Conservation (phyloP, 2,797 vertebrate genomes). For the Microctenopoma lineatum region DNA sequence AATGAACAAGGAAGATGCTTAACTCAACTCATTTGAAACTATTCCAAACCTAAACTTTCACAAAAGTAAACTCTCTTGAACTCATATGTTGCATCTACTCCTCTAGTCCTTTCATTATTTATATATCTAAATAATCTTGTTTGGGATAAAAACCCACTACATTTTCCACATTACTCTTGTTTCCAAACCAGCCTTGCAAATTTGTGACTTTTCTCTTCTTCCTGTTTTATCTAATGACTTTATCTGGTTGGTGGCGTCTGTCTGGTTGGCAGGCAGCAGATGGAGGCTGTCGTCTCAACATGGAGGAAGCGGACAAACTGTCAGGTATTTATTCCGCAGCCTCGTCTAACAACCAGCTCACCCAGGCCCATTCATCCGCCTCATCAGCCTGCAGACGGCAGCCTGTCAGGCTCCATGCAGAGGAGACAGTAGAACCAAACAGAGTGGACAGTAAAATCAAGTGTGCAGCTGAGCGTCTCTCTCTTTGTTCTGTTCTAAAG, state of each 20-base stretch:
- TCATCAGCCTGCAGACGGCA: conserved; percentile 42
- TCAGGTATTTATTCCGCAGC: conserved; percentile 48
- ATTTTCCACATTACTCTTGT: not conserved
- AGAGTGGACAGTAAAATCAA: not conserved
- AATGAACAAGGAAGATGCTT: too few relatives aligned
- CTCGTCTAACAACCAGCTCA: conserved; percentile 45
- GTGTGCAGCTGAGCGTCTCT: not conserved
- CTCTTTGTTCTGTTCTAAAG: not conserved
- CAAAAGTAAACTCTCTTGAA: too few relatives aligned
- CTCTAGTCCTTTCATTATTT: too few relatives aligned
- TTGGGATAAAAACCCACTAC: too few relatives aligned
- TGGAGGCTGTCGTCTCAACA: conserved; percentile 41
- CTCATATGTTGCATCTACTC: too few relatives aligned
- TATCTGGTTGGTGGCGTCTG: conserved; percentile 12
- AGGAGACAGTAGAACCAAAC: conserved; percentile 9
- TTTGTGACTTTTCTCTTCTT: conserved; percentile 1
- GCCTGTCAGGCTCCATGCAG: conserved; percentile 16
- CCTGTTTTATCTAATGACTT: conserved; percentile 33
- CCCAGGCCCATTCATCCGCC: conserved; percentile 42
- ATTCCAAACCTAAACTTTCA: too few relatives aligned
- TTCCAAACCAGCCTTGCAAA: conserved; percentile 7
- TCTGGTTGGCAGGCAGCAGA: conserved; percentile 52
- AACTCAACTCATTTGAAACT: too few relatives aligned
- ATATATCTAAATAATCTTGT: too few relatives aligned
- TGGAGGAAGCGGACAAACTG: conserved; percentile 39